These are phyloP conservation scores for Ceriagrion tenellum DNA, from an alignment of 2,888 invertebrate species.

Conservation along the genomic window DNA sequence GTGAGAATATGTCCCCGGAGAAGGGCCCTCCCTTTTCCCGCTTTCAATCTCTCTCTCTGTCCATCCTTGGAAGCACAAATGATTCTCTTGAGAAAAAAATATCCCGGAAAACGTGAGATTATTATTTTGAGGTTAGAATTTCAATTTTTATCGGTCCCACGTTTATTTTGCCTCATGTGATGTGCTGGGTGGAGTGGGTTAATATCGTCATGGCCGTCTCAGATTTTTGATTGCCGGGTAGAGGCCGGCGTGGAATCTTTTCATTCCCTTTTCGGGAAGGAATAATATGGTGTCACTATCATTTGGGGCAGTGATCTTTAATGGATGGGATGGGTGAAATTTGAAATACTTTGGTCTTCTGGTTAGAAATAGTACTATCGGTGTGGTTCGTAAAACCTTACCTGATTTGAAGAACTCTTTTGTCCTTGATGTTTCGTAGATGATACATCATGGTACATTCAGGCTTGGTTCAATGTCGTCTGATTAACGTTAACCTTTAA, in stretches of 20 bases:
- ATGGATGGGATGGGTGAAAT: neutral
- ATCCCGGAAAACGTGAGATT: neutral
- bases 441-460: no score
- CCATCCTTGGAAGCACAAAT: neutral
- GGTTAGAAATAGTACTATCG: neutral
- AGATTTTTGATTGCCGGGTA: neutral
- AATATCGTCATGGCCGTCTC: neutral
- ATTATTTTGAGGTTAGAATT: neutral
- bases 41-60: neutral
- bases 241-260: neutral
- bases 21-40: neutral
- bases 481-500: no score
- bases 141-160: neutral
- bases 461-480: no score
- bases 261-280: neutral
- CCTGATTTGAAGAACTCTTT: no score
- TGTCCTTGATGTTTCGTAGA: no score
- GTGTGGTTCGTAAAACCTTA: no score
- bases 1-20: neutral
- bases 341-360: neutral
- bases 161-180: neutral
- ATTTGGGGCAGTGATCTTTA: neutral
- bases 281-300: neutral
- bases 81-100: neutral
- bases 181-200: neutral